Evolutionary conservation across 1,140 invertebrate species (phyloP), one percentile per base, ranked within the genome.

Genomic region (Drosophila melanica): DNA sequence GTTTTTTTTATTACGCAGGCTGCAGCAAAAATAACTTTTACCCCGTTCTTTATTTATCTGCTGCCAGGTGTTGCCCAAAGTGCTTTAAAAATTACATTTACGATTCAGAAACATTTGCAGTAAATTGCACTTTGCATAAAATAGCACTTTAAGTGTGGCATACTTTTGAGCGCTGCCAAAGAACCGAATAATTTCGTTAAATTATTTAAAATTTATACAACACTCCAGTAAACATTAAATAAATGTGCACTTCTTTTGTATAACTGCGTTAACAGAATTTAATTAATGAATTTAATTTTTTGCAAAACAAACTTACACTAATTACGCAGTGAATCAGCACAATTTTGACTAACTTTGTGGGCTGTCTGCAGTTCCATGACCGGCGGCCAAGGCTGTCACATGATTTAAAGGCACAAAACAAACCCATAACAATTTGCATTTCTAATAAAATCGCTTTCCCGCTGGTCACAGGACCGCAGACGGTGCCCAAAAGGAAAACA

Each of bases 391-490:
- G 23, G 58, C 30, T 57, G 41, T 50, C 59, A 64, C 60, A 75
- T 71, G 70, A 75, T 59, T 75, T 75, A 71, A 72, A 37, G 53
- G n/a, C 62, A 41, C n/a, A 54, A 35, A 60, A 60, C 57, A 60
- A 47, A 77, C 57, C 73, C 84, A 60, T 51, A 60, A 84, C 75
- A 53, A 87, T 87, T 87, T 87, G 79, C 84, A 89, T 87, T 76
- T 76, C 63, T 68, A 64, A 73, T 68, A 76, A 76, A 72, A 68
- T 37, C 30, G 18, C 23, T 12, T 0, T 16, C 23, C 51, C 42
- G 57, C 3, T 9, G 44, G 23, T 23, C 20, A 33, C 65, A 14
- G 33, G 3, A 23, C 23, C 14, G 27, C 45, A 33, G 41, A 37
- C 54, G 9, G 45, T 44, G 59, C 39, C 42, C 65, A 55, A 80